Evolutionary conservation across 2,888 invertebrate genomes (phyloP).

Genomic region (Torymus auratus): DNA sequence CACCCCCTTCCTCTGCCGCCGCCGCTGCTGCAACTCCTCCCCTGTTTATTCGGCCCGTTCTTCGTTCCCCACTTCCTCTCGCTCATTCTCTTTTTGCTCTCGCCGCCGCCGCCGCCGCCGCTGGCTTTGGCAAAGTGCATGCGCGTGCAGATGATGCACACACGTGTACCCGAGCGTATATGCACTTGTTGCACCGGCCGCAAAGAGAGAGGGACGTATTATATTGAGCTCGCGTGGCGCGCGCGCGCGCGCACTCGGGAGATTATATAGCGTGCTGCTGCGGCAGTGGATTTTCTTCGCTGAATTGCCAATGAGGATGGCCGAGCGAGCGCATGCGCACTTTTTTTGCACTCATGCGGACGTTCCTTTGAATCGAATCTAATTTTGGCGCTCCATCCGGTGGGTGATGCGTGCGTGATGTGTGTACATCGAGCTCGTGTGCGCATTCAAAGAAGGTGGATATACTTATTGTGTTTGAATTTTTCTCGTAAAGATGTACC

Average conservation of each 20-base stretch:
- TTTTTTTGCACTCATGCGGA: no score
- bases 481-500: no score
- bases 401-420: no score
- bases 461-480: no score
- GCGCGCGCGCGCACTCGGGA: background rate
- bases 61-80: slow-evolving; percentile 25
- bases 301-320: no score
- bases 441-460: no score
- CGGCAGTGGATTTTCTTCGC: background rate
- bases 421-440: no score
- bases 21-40: slow-evolving; percentile 54
- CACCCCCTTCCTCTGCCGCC: slow-evolving; percentile 56
- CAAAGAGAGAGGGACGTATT: background rate
- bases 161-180: slow-evolving; percentile 29
- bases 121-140: slow-evolving; percentile 40
- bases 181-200: slow-evolving; percentile 73
- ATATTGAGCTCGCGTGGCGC: slow-evolving; percentile 41
- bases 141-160: slow-evolving; percentile 37
- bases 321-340: no score
- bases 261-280: slow-evolving; percentile 14
- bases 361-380: background rate
- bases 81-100: slow-evolving; percentile 42
- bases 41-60: slow-evolving; percentile 54
- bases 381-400: no score
- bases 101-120: background rate